A percentile compares a stretch with the other conserved stretches of the same genome.
phyloP scores from a whole-genome alignment of 2,888 invertebrate species.

The Spodoptera exigua region DNA sequence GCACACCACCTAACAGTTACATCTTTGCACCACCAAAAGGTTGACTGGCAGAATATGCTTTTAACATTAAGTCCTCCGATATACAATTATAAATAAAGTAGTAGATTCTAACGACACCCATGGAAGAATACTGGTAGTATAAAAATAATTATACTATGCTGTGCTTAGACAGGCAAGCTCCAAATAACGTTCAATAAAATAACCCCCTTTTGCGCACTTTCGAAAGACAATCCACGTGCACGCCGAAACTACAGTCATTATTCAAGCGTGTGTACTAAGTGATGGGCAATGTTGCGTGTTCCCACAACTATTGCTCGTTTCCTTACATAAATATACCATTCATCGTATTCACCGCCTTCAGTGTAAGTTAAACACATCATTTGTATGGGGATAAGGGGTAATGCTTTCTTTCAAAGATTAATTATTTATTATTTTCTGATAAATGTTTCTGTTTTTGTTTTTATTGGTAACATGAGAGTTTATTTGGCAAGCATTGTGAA shows the following conservation, averaged over 20 bases:
- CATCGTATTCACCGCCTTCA: slow-evolving; percentile 18
- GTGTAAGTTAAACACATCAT: slow-evolving; percentile 36
- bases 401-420: slow-evolving; percentile 7
- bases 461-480: neutral
- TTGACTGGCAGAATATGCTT: too few relatives aligned
- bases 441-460: neutral
- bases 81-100: too few relatives aligned
- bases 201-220: too few relatives aligned
- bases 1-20: too few relatives aligned
- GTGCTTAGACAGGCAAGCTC: too few relatives aligned
- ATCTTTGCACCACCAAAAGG: too few relatives aligned
- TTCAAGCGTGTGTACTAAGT: slow-evolving; percentile 49
- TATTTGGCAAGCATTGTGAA: too few relatives aligned
- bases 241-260: slow-evolving; percentile 46
- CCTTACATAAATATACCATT: slow-evolving; percentile 56
- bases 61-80: too few relatives aligned
- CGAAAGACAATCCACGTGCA: neutral
- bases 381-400: slow-evolving; percentile 9
- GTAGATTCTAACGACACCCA: too few relatives aligned
- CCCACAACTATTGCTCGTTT: slow-evolving; percentile 42
- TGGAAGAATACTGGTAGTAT: too few relatives aligned
- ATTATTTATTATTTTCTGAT: slow-evolving; percentile 12
- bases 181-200: too few relatives aligned
- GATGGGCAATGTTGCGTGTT: slow-evolving; percentile 51
- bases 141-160: too few relatives aligned